Conservation (phyloP, 2,888 invertebrate species). For the Dione juno region DNA sequence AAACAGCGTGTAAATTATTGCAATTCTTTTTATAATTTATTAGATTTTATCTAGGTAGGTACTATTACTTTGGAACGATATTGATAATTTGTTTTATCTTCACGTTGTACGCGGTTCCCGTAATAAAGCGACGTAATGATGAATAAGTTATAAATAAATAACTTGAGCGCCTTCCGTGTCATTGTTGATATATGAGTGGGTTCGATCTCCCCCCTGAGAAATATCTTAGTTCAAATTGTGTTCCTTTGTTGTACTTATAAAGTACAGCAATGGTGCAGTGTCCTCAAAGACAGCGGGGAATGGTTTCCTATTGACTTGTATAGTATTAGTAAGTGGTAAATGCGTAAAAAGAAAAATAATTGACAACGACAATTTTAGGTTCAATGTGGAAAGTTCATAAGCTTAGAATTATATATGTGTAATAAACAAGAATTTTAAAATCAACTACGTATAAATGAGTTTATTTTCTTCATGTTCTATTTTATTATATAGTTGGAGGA, state of each 20-base stretch:
- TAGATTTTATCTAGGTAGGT: not conserved
- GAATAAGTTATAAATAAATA: not conserved
- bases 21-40: too few species aligned
- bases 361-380: not conserved
- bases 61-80: not conserved
- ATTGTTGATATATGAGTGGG: not conserved
- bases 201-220: too few species aligned
- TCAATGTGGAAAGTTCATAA: not conserved
- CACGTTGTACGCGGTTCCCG: not conserved
- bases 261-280: too few species aligned
- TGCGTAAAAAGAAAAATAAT: not conserved
- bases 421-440: too few species aligned
- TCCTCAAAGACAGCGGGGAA: not conserved
- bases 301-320: not conserved
- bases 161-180: not conserved
- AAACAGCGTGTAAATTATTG: too few species aligned
- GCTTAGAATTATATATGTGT: not conserved
- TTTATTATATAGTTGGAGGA: too few species aligned
- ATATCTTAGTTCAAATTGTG: too few species aligned
- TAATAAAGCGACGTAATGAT: not conserved
- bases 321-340: not conserved
- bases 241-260: too few species aligned
- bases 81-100: not conserved
- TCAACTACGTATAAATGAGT: too few species aligned
- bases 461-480: too few species aligned